Evolutionary conservation across 2,888 invertebrate species (phyloP), one percentile per base, ranked within the genome.

Genomic region (Drosophila dives): DNA sequence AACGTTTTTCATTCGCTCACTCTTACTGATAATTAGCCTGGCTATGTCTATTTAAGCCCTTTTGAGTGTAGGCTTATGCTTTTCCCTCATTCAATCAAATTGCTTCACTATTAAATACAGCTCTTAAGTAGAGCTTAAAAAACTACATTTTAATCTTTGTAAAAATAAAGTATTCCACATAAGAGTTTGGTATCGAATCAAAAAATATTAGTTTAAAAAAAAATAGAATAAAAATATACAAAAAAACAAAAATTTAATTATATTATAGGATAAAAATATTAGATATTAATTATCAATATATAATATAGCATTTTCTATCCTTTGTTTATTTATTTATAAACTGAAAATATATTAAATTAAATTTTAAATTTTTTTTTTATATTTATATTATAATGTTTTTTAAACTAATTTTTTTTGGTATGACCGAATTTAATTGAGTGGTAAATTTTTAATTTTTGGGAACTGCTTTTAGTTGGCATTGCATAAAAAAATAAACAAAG

Each of bases 21-120:
- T 38, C 38, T 12, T 17, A 1, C 11, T 7, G n/a, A 62, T 80
- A 75, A 83, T 86, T 81, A 83, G 60, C 38, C 53, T 32, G 50
- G 36, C 34, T 55, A 17, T 26, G 26, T 26, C 2, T 17, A 29
- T 12, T 29, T 42, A 59, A 62, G 75, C 63, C n/a, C 8, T 55
- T n/a, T 38, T 38, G 38, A 12, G 38, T 20, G 36, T 10, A 11
- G 34, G 53, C 53, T 69, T 34, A 40, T 32, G 68, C 60, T 42
- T 45, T 42, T 23, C 17, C 23, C n/a, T 12, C 26, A 26, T 38
- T 38, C 36, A 38, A 36, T 38, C 11, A n/a, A 10, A 23, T 53
- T 53, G 34, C 15, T 5, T 5, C 15, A n/a, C 8, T 11, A 11
- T 11, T 26, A 17, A 12, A 12, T 38, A 38, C 7, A 55, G 38